Conservation (phyloP, 2,113 vertebrate genomes). For the Sander lucioperca region DNA sequence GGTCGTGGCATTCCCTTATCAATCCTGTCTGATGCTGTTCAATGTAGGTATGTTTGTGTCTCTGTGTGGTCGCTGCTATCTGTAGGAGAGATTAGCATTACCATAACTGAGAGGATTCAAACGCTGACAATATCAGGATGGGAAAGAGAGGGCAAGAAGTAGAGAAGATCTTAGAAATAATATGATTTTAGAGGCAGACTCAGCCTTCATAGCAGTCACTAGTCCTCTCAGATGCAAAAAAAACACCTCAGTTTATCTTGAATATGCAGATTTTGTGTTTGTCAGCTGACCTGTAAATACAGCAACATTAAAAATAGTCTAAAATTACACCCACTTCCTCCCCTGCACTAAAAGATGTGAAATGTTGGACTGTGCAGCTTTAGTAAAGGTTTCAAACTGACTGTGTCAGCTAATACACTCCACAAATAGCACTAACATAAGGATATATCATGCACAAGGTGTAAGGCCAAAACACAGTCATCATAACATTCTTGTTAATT, state of each 20-base stretch:
- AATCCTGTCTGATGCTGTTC: slow-evolving; percentile 18
- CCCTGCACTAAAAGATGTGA: slow-evolving; percentile 16
- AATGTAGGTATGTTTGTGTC: slow-evolving; percentile 34
- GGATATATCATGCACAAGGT: neutral
- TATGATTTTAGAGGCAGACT: slow-evolving; percentile 9
- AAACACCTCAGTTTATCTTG: neutral
- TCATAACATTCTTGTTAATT: slow-evolving; percentile 41
- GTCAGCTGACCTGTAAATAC: slow-evolving; percentile 32
- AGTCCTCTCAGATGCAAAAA: neutral
- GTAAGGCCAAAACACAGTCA: slow-evolving; percentile 24
- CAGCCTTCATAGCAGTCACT: slow-evolving; percentile 6
- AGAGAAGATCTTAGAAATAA: slow-evolving; percentile 13
- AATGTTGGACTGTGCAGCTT: slow-evolving; percentile 7
- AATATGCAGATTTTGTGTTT: slow-evolving; percentile 45
- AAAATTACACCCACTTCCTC: slow-evolving; percentile 41
- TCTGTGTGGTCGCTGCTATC: slow-evolving; percentile 50
- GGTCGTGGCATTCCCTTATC: slow-evolving; percentile 53
- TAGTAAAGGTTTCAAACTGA: slow-evolving; percentile 6
- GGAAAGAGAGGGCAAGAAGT: slow-evolving; percentile 6
- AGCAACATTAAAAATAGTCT: slow-evolving; percentile 19
- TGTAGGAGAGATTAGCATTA: slow-evolving; percentile 1
- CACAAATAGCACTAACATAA: slow-evolving; percentile 15
- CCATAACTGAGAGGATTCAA: neutral
- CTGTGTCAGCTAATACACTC: slow-evolving; percentile 37
- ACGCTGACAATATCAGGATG: neutral